These are phyloP conservation scores for Rhinopomastus cyanomelas DNA, from an alignment of 2,113 vertebrate genomes.

Conservation along the genomic window DNA sequence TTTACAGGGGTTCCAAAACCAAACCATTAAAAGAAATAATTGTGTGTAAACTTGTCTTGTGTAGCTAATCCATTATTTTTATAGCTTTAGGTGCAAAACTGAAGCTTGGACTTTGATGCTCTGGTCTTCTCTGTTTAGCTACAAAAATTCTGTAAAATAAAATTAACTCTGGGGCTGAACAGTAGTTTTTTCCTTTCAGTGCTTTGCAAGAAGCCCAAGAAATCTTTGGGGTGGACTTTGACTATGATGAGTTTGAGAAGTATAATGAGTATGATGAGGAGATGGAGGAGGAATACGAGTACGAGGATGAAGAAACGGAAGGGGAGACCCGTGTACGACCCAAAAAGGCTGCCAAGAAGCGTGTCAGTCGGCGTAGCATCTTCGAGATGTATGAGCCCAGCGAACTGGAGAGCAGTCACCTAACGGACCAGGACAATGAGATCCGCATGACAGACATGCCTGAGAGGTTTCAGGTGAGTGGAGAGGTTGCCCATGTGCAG, in stretches of 20 bases:
- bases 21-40: neutral
- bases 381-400: slow-evolving; percentile 98
- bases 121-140: neutral
- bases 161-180: neutral
- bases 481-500: neutral
- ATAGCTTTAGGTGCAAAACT: neutral
- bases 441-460: slow-evolving; percentile 97
- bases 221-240: slow-evolving; percentile 97
- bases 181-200: slow-evolving; percentile 63
- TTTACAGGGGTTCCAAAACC: neutral
- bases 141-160: neutral
- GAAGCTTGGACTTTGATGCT: neutral
- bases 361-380: slow-evolving; percentile 93
- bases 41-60: neutral
- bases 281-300: slow-evolving; percentile 90
- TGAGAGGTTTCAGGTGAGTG: slow-evolving; percentile 93
- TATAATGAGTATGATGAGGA: slow-evolving; percentile 86
- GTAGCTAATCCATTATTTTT: neutral
- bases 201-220: slow-evolving; percentile 98
- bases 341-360: slow-evolving; percentile 93
- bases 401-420: slow-evolving; percentile 96
- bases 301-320: slow-evolving; percentile 93
- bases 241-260: slow-evolving; percentile 95
- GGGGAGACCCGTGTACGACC: slow-evolving; percentile 92
- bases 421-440: slow-evolving; percentile 98